These are phyloP conservation scores for Periophthalmodon schlosseri DNA, from an alignment of 2,113 vertebrate species.

Conservation along the genomic window DNA sequence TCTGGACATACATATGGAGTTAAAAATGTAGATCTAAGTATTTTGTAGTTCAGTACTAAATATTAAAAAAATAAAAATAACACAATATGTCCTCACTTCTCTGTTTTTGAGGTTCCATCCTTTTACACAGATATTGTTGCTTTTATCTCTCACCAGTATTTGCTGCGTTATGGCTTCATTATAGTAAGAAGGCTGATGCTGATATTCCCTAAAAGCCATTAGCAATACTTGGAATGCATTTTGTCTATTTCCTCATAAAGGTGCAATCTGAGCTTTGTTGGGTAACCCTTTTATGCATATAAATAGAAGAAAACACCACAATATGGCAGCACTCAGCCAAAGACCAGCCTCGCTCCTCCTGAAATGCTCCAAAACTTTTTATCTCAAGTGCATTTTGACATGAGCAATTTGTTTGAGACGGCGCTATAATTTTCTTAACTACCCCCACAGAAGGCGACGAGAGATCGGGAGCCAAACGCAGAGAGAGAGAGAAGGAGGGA, in stretches of 20 bases:
- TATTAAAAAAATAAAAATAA: too few species aligned
- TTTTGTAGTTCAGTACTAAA: too few species aligned
- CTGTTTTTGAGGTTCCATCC: too few species aligned
- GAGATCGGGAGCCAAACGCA: background rate
- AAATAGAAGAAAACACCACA: background rate
- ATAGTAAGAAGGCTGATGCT: background rate
- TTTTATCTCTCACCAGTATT: too few species aligned
- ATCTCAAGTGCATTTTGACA: slow-evolving; percentile 44
- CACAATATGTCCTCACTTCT: too few species aligned
- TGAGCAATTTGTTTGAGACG: slow-evolving; percentile 54
- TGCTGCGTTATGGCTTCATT: too few species aligned
- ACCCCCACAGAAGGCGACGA: slow-evolving; percentile 41
- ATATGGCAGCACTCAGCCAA: background rate
- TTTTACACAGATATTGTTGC: too few species aligned
- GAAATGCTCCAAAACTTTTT: slow-evolving; percentile 14
- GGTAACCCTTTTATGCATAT: background rate
- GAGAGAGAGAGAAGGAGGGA: slow-evolving; percentile 28
- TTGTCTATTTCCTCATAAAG: background rate
- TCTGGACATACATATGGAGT: too few species aligned
- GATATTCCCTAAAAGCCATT: too few species aligned
- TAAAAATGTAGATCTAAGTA: too few species aligned
- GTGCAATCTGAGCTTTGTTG: background rate
- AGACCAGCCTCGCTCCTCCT: background rate
- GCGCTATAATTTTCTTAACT: slow-evolving; percentile 59
- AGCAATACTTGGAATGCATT: background rate